phyloP scores from a whole-genome alignment of 2,797 vertebrate genomes.

The Miichthys miiuy region DNA sequence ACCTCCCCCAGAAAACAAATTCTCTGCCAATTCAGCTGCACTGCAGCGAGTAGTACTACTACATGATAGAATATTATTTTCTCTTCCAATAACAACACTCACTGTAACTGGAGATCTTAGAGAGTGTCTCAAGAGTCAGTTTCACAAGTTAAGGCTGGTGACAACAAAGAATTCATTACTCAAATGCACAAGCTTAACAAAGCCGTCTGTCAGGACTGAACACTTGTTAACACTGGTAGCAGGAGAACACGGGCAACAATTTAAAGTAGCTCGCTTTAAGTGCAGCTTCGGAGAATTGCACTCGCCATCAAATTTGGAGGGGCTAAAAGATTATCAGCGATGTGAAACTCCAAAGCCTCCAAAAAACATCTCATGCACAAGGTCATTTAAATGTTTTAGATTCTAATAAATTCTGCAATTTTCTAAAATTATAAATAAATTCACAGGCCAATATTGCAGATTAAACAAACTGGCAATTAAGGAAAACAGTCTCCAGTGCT shows the following conservation, averaged over 20 bases:
- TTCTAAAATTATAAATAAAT: conserved; percentile 82
- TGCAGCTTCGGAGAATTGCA: conserved; percentile 67
- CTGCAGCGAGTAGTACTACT: conserved; percentile 84
- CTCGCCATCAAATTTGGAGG: conserved; percentile 57
- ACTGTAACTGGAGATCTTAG: conserved; percentile 63
- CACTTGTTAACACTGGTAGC: conserved; percentile 79
- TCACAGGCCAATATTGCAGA: conserved; percentile 76
- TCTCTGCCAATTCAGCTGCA: conserved; percentile 84
- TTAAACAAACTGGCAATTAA: conserved; percentile 68
- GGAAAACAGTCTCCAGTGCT: conserved; percentile 75
- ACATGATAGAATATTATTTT: conserved; percentile 78
- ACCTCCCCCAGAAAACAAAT: conserved; percentile 62
- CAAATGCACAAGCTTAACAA: conserved; percentile 71
- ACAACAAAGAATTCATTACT: conserved; percentile 73
- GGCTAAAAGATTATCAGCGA: conserved; percentile 54
- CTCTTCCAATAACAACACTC: conserved; percentile 68
- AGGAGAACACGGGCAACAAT: conserved; percentile 60
- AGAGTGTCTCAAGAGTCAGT: conserved; percentile 69
- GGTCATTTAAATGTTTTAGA: conserved; percentile 59
- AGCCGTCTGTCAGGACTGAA: conserved; percentile 66
- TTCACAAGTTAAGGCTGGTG: conserved; percentile 84
- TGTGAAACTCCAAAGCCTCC: conserved; percentile 33
- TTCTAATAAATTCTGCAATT: conserved; percentile 65
- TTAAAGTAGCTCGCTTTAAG: conserved; percentile 60
- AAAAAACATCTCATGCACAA: conserved; percentile 65